phyloP scores from a whole-genome alignment of 1,140 invertebrate species.

The Sinonovacula constricta region DNA sequence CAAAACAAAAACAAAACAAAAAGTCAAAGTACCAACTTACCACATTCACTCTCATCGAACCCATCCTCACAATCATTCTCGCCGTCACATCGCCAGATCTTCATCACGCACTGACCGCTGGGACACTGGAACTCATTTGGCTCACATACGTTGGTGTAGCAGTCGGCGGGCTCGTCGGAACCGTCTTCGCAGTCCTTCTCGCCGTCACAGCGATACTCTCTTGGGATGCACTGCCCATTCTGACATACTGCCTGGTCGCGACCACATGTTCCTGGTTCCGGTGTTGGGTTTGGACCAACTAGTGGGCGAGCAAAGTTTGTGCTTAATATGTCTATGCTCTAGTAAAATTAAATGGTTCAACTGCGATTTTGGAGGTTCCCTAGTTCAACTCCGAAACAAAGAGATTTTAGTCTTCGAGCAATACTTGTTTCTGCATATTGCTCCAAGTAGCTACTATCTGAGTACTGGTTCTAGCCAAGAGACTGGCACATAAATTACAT shows the following conservation, averaged over 20 bases:
- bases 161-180: conserved; percentile 82
- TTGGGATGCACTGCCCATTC: conserved; percentile 86
- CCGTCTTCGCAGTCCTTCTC: too few relatives aligned
- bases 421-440: background rate
- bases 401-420: background rate
- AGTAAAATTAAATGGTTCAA: too few relatives aligned
- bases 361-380: background rate
- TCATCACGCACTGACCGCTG: conserved; percentile 87
- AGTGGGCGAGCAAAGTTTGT: background rate
- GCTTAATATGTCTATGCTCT: too few relatives aligned
- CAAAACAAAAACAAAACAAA: too few relatives aligned
- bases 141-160: conserved; percentile 57
- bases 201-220: conserved; percentile 88
- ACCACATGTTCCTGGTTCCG: conserved; percentile 16
- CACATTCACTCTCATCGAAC: conserved; percentile 88
- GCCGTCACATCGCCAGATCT: conserved; percentile 96
- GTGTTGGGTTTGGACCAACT: conserved; percentile 18
- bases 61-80: conserved; percentile 97
- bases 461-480: too few relatives aligned
- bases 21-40: too few relatives aligned
- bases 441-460: too few relatives aligned
- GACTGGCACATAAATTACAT: too few relatives aligned
- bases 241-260: conserved; percentile 48
- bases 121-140: conserved; percentile 65
- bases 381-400: background rate